Evolutionary conservation across 2,113 vertebrate species (phyloP).

Genomic region (Sylvia atricapilla): DNA sequence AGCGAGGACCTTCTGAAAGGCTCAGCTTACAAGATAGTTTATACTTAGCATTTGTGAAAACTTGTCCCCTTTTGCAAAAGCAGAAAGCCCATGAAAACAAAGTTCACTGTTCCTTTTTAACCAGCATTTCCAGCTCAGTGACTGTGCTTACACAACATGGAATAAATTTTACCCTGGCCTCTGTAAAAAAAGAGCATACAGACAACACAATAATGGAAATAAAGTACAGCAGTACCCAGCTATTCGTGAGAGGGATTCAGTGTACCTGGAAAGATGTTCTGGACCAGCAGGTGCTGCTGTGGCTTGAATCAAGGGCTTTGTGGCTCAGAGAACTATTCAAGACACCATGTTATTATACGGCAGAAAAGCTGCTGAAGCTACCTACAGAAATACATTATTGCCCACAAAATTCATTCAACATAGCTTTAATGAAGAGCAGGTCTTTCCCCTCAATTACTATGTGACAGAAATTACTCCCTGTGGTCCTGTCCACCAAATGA

Average conservation of each 20-base stretch:
- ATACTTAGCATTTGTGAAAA: background rate
- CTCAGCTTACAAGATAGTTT: background rate
- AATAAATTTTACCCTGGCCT: background rate
- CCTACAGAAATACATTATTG: background rate
- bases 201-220: background rate
- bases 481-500: background rate
- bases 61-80: background rate
- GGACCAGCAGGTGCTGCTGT: background rate
- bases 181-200: background rate
- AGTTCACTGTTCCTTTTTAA: background rate
- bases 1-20: background rate
- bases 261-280: background rate
- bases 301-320: background rate
- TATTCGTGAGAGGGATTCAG: background rate
- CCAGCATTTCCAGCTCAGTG: background rate
- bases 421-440: slow-evolving; percentile 25
- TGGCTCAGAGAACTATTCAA: background rate
- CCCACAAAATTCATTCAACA: background rate
- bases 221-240: background rate
- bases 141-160: background rate
- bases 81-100: background rate
- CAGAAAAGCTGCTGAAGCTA: background rate
- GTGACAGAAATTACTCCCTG: background rate
- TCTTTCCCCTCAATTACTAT: background rate
- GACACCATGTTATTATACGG: background rate